phyloP scores from a whole-genome alignment of 2,888 invertebrate genomes.

The Teleogryllus oceanicus region DNA sequence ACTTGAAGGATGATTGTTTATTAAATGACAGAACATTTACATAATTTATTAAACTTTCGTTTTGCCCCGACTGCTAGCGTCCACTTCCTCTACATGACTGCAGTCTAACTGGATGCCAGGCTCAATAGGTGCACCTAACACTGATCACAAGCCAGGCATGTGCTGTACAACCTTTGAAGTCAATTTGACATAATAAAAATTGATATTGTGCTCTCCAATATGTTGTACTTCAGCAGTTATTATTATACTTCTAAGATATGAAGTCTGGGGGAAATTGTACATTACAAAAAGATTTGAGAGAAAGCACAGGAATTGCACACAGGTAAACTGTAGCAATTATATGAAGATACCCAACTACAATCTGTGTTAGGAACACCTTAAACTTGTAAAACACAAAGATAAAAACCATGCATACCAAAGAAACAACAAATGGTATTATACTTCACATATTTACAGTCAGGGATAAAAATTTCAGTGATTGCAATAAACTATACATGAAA shows the following conservation, averaged over 20 bases:
- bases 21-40: conserved; percentile 18
- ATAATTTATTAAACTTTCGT: conserved; percentile 18
- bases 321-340: neutral
- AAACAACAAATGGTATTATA: conserved; percentile 8
- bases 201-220: neutral
- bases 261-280: neutral
- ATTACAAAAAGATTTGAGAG: neutral
- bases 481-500: neutral
- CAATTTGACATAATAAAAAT: neutral
- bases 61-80: conserved; percentile 18
- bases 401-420: conserved; percentile 9
- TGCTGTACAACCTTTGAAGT: neutral
- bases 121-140: conserved; percentile 9
- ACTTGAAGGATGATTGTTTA: conserved; percentile 18
- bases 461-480: neutral
- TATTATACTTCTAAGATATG: neutral
- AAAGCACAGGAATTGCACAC: neutral
- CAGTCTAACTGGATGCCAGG: neutral
- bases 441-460: conserved; percentile 7
- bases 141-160: neutral
- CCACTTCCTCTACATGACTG: conserved; percentile 18
- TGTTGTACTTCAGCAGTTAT: neutral
- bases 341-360: neutral
- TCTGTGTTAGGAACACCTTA: conserved; percentile 18
- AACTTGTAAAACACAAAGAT: neutral